Evolutionary conservation across 2,797 vertebrate species (phyloP).

Genomic region (Emydoidea blandingii): DNA sequence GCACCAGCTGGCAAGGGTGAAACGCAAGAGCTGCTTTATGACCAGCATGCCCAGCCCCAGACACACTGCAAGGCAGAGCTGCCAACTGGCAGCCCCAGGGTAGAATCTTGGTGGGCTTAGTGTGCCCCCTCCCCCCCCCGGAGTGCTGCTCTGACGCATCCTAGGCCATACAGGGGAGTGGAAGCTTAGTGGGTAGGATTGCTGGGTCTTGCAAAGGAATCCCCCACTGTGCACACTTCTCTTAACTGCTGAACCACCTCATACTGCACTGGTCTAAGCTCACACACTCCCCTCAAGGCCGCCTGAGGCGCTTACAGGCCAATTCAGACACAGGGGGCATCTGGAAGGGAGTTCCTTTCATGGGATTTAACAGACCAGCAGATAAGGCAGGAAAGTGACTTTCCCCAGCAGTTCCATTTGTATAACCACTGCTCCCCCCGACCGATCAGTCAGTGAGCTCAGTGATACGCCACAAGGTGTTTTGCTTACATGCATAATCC

Average conservation of each 20-base stretch:
- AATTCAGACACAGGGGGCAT: background rate
- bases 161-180: background rate
- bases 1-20: background rate
- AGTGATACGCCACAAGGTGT: background rate
- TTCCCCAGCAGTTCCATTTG: background rate
- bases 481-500: background rate
- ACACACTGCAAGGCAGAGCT: background rate
- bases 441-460: background rate
- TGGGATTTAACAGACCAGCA: background rate
- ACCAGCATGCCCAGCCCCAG: too few relatives aligned
- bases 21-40: background rate
- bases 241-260: background rate
- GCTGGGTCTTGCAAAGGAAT: too few relatives aligned
- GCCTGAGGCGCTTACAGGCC: too few relatives aligned
- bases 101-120: background rate
- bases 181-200: too few relatives aligned
- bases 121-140: fast-evolving
- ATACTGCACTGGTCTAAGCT: background rate
- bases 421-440: too few relatives aligned
- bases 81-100: background rate
- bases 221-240: too few relatives aligned
- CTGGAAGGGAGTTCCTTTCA: background rate
- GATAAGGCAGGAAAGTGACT: background rate
- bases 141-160: background rate
- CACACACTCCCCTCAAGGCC: too few relatives aligned